Conservation (phyloP, 2,888 invertebrate species). For the Colletes collaris region DNA sequence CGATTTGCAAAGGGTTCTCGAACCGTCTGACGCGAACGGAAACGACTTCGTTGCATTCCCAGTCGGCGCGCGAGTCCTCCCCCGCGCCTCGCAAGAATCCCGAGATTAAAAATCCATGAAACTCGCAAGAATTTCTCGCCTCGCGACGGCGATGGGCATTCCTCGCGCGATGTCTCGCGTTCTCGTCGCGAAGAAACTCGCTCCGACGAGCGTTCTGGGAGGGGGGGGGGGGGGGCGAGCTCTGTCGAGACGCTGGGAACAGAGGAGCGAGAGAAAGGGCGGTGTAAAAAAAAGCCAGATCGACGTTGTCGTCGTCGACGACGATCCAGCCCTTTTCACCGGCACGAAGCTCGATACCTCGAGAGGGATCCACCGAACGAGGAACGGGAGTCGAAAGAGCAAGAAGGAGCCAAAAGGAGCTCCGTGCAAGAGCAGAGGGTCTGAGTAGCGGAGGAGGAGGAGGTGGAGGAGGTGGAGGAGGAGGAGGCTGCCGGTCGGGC, state of each 20-base stretch:
- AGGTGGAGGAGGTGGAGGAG: slow-evolving; percentile 18
- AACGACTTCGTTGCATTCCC: not conserved
- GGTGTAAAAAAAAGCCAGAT: slow-evolving; percentile 19
- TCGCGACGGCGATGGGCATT: not conserved
- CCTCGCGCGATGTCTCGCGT: not conserved
- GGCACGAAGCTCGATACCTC: slow-evolving; percentile 57
- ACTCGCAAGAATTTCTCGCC: slow-evolving; percentile 3
- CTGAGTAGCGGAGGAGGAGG: slow-evolving; percentile 32
- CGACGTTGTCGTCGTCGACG: slow-evolving; percentile 49
- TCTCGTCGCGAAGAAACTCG: not conserved
- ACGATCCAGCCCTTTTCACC: slow-evolving; percentile 46
- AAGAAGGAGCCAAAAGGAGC: slow-evolving; percentile 49
- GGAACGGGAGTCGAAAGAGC: slow-evolving; percentile 52
- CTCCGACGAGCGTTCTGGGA: too few relatives aligned
- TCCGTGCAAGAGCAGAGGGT: slow-evolving; percentile 5
- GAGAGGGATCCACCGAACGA: slow-evolving; percentile 59
- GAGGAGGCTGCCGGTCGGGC: slow-evolving; percentile 42
- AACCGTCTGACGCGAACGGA: not conserved
- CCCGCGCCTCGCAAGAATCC: not conserved
- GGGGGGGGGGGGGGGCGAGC: too few relatives aligned
- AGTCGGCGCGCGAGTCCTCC: not conserved
- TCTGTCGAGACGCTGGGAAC: not conserved
- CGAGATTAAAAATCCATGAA: slow-evolving; percentile 13
- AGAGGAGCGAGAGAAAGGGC: not conserved
- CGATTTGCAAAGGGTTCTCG: not conserved